Conservation (phyloP, 2,888 invertebrate genomes). For the Troides oblongomaculatus region DNA sequence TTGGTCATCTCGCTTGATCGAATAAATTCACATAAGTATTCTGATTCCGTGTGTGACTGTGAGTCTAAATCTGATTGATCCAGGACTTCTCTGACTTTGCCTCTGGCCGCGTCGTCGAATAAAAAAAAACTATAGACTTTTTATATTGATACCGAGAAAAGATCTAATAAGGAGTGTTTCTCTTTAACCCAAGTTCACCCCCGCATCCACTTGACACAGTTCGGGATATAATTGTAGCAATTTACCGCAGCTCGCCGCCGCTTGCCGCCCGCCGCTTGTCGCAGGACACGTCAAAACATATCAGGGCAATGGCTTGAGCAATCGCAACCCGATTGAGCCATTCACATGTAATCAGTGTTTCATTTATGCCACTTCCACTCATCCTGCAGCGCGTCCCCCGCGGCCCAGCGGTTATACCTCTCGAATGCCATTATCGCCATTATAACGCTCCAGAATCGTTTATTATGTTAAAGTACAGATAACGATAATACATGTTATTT, state of each 20-base stretch:
- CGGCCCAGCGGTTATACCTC: conserved; percentile 39
- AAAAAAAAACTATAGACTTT: no score
- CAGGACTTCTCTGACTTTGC: no score
- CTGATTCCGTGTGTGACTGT: no score
- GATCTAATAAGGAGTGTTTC: no score
- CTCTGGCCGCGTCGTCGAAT: no score
- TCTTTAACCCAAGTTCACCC: conserved; percentile 46
- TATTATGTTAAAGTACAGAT: background rate
- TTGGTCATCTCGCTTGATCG: no score
- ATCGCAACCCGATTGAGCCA: conserved; percentile 66
- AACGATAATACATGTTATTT: no score
- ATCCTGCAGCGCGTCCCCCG: conserved; percentile 48
- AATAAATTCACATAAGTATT: no score
- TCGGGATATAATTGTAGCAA: conserved; percentile 73
- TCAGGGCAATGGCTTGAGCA: conserved; percentile 64
- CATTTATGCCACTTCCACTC: conserved; percentile 45
- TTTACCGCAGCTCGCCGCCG: conserved; percentile 52
- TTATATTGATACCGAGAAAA: no score
- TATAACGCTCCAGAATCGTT: conserved; percentile 8
- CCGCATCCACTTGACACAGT: conserved; percentile 65
- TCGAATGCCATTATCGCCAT: conserved; percentile 12
- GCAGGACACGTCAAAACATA: conserved; percentile 72
- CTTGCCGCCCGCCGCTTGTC: conserved; percentile 33
- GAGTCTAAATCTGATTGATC: no score
- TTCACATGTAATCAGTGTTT: conserved; percentile 61